Conservation (phyloP, 2,797 vertebrate species). For the Coracias cyanogaster region DNA sequence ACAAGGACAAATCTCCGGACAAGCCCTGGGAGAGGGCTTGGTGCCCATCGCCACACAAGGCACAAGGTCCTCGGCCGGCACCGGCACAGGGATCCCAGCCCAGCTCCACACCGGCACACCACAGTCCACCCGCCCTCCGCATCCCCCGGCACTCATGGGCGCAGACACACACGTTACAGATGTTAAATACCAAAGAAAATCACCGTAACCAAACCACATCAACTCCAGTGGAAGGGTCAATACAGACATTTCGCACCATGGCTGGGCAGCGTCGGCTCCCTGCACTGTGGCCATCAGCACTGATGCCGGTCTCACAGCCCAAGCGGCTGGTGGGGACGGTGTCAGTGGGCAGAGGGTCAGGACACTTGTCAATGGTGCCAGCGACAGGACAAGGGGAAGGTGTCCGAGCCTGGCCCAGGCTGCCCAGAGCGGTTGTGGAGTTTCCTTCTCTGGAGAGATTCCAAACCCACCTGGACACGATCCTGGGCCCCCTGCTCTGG, state of each 20-base stretch:
- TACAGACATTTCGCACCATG: background rate
- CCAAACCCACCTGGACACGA: too few relatives aligned
- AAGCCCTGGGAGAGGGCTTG: fast-evolving
- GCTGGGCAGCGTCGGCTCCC: background rate
- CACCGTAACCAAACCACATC: background rate
- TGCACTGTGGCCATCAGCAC: fast-evolving
- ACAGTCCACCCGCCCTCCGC: fast-evolving
- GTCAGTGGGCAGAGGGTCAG: too few relatives aligned
- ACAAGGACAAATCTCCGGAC: fast-evolving
- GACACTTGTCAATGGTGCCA: too few relatives aligned
- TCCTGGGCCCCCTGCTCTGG: too few relatives aligned
- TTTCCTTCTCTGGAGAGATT: too few relatives aligned
- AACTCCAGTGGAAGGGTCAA: background rate
- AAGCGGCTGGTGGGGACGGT: fast-evolving
- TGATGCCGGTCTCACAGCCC: background rate
- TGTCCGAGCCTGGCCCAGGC: too few relatives aligned
- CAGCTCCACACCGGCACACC: fast-evolving
- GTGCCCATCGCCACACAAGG: fast-evolving
- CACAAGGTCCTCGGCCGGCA: background rate
- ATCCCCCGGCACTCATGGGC: fast-evolving
- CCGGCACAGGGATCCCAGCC: background rate
- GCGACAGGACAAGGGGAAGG: too few relatives aligned
- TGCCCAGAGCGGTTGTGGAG: too few relatives aligned
- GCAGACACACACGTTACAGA: background rate
- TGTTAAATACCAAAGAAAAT: background rate